Evolutionary conservation across 2,113 vertebrate species (phyloP).

Genomic region (Rallus limicola): DNA sequence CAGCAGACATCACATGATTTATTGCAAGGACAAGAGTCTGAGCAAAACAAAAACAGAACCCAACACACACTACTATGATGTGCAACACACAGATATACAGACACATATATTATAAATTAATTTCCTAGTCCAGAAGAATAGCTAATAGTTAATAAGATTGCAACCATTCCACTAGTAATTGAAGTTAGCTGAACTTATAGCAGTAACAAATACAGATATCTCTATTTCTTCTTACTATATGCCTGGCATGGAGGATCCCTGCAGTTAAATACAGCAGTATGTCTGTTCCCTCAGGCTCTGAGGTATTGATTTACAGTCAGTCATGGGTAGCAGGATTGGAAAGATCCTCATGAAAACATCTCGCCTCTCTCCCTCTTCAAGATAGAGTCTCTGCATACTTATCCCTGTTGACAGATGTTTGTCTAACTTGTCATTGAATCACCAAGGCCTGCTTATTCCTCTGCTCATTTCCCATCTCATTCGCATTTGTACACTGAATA

Average conservation of each 20-base stretch:
- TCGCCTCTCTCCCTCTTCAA: not conserved
- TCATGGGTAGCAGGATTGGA: not conserved
- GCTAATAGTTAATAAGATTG: not conserved
- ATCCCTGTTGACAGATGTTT: not conserved
- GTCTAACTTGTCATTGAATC: not conserved
- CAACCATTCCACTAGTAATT: not conserved
- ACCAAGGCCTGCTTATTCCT: not conserved
- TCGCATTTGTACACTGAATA: not conserved
- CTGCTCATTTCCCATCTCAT: not conserved
- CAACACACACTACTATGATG: not conserved
- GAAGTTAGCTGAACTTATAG: not conserved
- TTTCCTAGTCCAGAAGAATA: not conserved
- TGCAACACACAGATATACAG: not conserved
- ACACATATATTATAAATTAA: not conserved
- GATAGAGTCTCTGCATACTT: not conserved
- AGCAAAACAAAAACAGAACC: not conserved
- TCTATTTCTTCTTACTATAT: not conserved
- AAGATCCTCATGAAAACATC: not conserved
- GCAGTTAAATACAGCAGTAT: not conserved
- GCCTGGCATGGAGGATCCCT: not conserved
- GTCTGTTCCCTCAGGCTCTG: not conserved
- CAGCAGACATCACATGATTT: not conserved
- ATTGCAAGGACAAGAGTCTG: not conserved
- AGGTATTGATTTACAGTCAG: not conserved
- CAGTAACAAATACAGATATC: not conserved